These are phyloP conservation scores for Aphodius sticticus DNA, from an alignment of 2,888 invertebrate genomes.

Conservation along the genomic window DNA sequence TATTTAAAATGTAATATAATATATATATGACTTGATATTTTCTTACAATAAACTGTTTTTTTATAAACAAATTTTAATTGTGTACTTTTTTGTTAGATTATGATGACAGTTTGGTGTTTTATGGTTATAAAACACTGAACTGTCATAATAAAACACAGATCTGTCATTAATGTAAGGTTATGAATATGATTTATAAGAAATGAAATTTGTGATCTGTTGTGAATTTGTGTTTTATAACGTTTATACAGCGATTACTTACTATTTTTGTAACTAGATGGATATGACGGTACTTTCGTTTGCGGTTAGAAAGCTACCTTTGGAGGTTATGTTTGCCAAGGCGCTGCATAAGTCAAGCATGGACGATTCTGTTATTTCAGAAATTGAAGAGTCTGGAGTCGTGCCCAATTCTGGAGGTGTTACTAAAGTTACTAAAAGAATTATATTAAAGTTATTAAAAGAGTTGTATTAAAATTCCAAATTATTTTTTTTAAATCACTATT, in stretches of 20 bases:
- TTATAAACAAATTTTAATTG: constrained; percentile 5
- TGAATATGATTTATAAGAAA: no score
- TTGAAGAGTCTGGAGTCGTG: not conserved
- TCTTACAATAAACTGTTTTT: constrained; percentile 35
- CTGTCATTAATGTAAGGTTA: no score
- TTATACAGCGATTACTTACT: not conserved
- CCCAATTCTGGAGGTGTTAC: not conserved
- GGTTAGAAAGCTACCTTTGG: not conserved
- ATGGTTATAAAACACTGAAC: no score
- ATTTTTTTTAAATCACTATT: no score
- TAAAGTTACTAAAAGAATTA: no score
- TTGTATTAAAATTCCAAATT: no score
- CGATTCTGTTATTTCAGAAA: not conserved
- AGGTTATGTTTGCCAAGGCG: not conserved
- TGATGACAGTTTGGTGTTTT: no score
- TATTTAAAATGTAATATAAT: constrained; percentile 23
- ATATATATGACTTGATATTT: not conserved
- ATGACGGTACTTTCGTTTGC: not conserved
- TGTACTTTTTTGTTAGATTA: no score
- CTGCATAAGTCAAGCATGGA: not conserved
- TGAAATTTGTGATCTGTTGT: no score
- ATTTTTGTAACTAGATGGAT: not conserved
- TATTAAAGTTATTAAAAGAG: no score
- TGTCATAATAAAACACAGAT: no score
- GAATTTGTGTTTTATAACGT: no score